Percentiles rank a stretch among this genome's conserved stretches.
Conservation (phyloP, 1,140 invertebrate genomes). For the Fopius arisanus region DNA sequence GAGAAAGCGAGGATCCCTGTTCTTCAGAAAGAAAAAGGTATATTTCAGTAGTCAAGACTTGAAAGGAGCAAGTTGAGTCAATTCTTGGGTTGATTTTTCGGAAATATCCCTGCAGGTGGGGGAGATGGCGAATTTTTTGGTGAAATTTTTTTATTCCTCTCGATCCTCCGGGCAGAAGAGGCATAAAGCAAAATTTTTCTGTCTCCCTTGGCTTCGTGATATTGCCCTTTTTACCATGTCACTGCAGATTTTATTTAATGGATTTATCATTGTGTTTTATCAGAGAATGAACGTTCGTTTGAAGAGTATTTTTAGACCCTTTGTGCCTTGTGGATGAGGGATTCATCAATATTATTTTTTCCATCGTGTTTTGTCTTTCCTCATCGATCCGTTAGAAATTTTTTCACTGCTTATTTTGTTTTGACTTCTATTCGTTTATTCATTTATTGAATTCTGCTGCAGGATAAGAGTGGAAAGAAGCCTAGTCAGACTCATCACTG, state of each 20-base stretch:
- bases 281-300: not conserved
- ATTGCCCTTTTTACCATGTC: no score
- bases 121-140: no score
- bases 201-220: no score
- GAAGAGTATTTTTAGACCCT: not conserved
- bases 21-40: constrained; percentile 89
- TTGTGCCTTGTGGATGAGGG: not conserved
- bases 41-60: no score
- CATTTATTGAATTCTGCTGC: constrained; percentile 17
- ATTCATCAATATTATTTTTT: not conserved
- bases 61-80: no score
- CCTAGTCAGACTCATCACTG: constrained; percentile 73
- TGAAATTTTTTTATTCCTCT: no score
- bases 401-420: not conserved
- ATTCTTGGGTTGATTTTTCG: no score
- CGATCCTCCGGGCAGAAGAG: no score
- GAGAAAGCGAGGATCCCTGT: constrained; percentile 85
- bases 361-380: not conserved
- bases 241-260: not conserved
- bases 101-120: no score
- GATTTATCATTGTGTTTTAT: not conserved
- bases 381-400: not conserved
- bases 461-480: constrained; percentile 62
- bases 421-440: not conserved
- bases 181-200: no score